Percentiles rank a stretch among this genome's conserved stretches.
Conservation (phyloP, 2,113 vertebrate genomes). For the Anarrhichthys ocellatus region DNA sequence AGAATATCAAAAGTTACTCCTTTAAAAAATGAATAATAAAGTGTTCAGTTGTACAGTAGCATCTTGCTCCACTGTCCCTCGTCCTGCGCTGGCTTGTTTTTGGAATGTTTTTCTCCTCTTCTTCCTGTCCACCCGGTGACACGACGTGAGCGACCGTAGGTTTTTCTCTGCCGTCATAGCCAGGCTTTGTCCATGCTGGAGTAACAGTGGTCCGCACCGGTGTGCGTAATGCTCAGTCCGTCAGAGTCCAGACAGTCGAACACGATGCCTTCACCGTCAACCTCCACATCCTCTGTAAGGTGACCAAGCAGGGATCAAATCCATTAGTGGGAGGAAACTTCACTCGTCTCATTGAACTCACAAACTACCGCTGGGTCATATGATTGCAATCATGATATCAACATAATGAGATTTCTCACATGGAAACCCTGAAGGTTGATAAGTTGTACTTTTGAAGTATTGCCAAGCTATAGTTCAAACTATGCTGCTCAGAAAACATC, state of each 20-base stretch:
- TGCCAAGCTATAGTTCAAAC: background rate
- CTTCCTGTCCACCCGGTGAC: background rate
- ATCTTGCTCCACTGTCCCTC: slow-evolving; percentile 17
- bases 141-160: slow-evolving; percentile 3
- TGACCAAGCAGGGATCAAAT: background rate
- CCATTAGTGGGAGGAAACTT: background rate
- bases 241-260: slow-evolving; percentile 85
- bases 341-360: background rate
- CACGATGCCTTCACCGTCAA: slow-evolving; percentile 89
- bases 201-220: slow-evolving; percentile 90
- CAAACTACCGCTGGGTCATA: background rate
- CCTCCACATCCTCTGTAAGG: slow-evolving; percentile 90
- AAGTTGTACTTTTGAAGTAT: background rate
- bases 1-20: slow-evolving; percentile 37
- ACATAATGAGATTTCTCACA: background rate
- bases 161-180: slow-evolving; percentile 80
- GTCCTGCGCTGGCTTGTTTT: slow-evolving; percentile 45
- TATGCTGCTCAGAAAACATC: background rate
- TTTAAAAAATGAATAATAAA: background rate
- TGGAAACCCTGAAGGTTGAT: background rate
- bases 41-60: slow-evolving; percentile 67
- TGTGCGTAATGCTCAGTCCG: slow-evolving; percentile 77
- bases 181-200: slow-evolving; percentile 82
- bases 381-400: background rate
- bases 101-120: slow-evolving; percentile 76